Base-by-base conservation (phyloP, 2,797 vertebrate species). In the Gobio occitaniae region DNA sequence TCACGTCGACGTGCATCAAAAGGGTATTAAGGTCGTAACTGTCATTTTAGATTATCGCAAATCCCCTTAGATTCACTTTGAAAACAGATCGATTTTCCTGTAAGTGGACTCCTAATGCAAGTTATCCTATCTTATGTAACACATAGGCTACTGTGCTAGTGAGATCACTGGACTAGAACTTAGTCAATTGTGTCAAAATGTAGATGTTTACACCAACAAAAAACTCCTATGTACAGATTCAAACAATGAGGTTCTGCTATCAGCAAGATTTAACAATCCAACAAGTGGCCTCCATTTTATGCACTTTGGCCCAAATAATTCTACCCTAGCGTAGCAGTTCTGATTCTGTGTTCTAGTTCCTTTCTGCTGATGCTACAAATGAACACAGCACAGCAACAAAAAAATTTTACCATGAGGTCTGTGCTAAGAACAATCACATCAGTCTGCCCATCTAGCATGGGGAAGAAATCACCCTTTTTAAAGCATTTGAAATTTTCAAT, bases 301-400 rank as follows among this genome's bases (percentile, higher is more conserved):
- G 66, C 80, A 85, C 88, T 87, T 89, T 87, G 86, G 83, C 83
- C 89, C 85, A 87, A 86, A 87, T 89, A 86, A 84, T 82, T 90
- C 81, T 79, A 83, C 78, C 86, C 56, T 63, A 88, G 78, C 81
- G 4, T 80, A 86, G 87, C 89, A 89, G 80, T 87, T 89, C 83
- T 88, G 80, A 86, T 85, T 87, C 84, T 63, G 84, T 86, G 85
- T 85, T 89, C 84, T 69, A 87, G 83, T 88, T 89, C 87, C 85
- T 86, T 88, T 87, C 61, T 90, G 87, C 84, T 90, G 89, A 90
- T 86, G 82, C 78, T 78, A 82, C 84, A 86, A 88, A 75, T 76
- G 87, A 82, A 75, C 61, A 44, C 54, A 79, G 86, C 81, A 77
- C 89, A 82, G 83, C 85, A 84, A 84, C 78, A 84, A 48, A 52